These are phyloP conservation scores for Botia kubotai DNA, from an alignment of 2,797 vertebrate species.

Conservation along the genomic window DNA sequence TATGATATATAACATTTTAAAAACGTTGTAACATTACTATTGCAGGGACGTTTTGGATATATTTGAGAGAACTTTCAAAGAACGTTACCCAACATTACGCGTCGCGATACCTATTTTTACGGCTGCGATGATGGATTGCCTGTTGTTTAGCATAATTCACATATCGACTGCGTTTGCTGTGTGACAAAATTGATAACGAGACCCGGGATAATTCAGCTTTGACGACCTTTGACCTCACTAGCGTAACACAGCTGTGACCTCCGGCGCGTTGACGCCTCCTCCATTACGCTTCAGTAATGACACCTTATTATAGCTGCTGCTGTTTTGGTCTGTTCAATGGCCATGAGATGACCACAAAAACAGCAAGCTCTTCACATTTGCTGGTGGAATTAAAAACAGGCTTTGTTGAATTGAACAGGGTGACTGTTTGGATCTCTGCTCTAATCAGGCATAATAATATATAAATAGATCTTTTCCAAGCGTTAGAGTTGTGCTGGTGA, in stretches of 20 bases:
- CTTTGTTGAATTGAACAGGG: not conserved
- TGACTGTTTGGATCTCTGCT: not conserved
- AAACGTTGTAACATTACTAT: too few species aligned
- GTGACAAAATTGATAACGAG: conserved; percentile 65
- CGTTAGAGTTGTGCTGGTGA: not conserved
- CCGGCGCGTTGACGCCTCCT: conserved; percentile 50
- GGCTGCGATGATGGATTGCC: conserved; percentile 30
- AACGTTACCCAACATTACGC: not conserved
- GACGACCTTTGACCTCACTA: conserved; percentile 60
- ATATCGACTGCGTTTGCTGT: conserved; percentile 26
- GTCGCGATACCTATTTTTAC: conserved; percentile 33
- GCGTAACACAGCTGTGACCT: conserved; percentile 56
- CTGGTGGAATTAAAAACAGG: not conserved
- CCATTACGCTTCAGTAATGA: conserved; percentile 21
- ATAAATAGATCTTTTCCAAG: conserved; percentile 1
- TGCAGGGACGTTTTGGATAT: too few species aligned
- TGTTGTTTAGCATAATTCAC: conserved; percentile 52
- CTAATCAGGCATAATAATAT: not conserved
- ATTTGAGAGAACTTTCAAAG: too few species aligned
- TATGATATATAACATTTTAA: too few species aligned
- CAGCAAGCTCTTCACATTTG: not conserved
- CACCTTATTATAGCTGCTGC: conserved; percentile 11
- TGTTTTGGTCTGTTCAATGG: not conserved
- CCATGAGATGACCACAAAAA: not conserved
- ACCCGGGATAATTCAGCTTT: conserved; percentile 53